phyloP scores from a whole-genome alignment of 2,113 vertebrate species.

The Cyphomyrus plagiostoma region DNA sequence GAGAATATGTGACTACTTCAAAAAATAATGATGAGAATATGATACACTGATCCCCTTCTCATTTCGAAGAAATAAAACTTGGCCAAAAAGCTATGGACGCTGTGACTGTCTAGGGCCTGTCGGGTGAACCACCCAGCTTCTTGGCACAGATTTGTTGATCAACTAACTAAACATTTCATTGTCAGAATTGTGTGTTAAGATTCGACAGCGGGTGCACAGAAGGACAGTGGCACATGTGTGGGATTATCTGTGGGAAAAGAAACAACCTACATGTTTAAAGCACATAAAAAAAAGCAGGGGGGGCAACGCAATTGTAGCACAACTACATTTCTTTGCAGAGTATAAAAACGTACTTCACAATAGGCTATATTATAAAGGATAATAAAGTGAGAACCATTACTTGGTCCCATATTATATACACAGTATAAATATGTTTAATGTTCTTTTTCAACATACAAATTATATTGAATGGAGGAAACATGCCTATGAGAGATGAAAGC shows the following conservation, averaged over 20 bases:
- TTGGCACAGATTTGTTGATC: background rate
- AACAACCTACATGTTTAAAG: background rate
- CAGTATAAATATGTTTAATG: constrained; percentile 51
- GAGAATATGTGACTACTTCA: background rate
- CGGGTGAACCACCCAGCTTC: background rate
- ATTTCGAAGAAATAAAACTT: background rate
- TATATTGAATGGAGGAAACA: constrained; percentile 8
- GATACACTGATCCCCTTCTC: background rate
- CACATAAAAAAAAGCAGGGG: background rate
- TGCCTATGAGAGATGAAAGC: constrained; percentile 22
- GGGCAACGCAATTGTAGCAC: background rate
- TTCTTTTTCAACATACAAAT: constrained; percentile 30
- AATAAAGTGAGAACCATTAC: background rate
- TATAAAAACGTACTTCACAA: constrained; percentile 38
- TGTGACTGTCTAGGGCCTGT: background rate
- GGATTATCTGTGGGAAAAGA: too few species aligned
- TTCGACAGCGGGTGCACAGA: background rate
- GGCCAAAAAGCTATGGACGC: background rate
- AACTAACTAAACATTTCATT: background rate
- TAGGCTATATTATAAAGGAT: constrained; percentile 23
- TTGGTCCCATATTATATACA: constrained; percentile 50
- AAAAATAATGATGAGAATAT: background rate
- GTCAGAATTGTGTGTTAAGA: too few species aligned
- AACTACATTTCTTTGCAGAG: constrained; percentile 26
- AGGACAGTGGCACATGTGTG: background rate